Conservation (phyloP, 1,140 invertebrate species). For the Conus ventricosus region DNA sequence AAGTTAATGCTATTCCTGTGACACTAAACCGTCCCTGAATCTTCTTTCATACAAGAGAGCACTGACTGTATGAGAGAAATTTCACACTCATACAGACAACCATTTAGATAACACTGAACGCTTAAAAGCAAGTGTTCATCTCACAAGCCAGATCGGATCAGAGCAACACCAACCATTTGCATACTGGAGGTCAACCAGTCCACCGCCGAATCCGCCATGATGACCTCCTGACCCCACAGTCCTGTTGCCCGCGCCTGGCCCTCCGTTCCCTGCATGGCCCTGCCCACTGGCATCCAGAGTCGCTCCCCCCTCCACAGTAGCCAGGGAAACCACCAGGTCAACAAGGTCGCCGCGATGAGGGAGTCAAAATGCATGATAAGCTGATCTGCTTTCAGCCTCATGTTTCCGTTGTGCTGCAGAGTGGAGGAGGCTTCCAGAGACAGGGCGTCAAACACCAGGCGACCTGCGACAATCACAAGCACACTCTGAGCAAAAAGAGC, state of each 20-base stretch:
- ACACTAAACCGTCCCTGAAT: no score
- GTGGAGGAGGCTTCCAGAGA: conserved; percentile 55
- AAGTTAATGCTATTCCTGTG: no score
- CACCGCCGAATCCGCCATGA: conserved; percentile 64
- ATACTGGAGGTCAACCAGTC: conserved; percentile 40
- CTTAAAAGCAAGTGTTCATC: no score
- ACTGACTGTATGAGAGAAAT: no score
- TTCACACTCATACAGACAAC: no score
- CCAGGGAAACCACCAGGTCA: conserved; percentile 42
- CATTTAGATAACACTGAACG: no score
- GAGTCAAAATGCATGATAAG: conserved; percentile 59
- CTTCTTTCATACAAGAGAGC: no score
- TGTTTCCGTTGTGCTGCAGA: conserved; percentile 50
- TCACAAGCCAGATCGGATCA: no score
- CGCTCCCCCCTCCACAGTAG: conserved; percentile 61
- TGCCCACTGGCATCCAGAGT: conserved; percentile 53
- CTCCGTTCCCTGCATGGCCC: conserved; percentile 25
- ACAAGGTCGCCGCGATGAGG: conserved; percentile 52
- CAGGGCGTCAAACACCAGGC: conserved; percentile 51
- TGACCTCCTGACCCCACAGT: conserved; percentile 52
- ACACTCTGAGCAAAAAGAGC: no score
- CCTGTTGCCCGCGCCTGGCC: conserved; percentile 38
- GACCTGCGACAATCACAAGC: conserved; percentile 37
- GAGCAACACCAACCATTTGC: conserved; percentile 31
- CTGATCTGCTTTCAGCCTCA: conserved; percentile 54